Conservation (phyloP, 1,140 invertebrate species). For the Ceratina japonica region DNA sequence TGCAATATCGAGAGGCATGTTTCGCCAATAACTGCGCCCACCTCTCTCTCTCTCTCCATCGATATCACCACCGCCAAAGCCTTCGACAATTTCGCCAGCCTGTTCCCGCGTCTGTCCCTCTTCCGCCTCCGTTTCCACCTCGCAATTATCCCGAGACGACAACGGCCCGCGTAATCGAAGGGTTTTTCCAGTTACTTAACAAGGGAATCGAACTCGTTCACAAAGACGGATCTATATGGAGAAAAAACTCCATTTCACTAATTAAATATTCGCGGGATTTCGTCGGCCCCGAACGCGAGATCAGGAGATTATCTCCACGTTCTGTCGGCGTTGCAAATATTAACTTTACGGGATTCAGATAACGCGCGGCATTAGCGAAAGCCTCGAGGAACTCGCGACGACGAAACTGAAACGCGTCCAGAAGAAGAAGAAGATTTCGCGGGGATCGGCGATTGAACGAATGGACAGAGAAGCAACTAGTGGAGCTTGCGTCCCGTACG, state of each 20-base stretch:
- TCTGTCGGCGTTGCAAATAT: background rate
- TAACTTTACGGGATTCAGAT: background rate
- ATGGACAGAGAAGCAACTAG: background rate
- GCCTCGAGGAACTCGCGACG: too few relatives aligned
- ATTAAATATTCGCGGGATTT: background rate
- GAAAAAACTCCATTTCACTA: background rate
- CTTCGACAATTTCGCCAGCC: constrained; percentile 2
- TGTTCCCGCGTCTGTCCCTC: constrained; percentile 8
- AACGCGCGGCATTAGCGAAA: background rate
- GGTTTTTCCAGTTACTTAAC: too few relatives aligned
- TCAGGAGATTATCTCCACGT: background rate
- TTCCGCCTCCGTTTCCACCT: background rate
- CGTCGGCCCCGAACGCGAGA: background rate
- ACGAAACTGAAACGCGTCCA: too few relatives aligned
- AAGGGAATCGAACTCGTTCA: too few relatives aligned
- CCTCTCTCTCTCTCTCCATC: constrained; percentile 31
- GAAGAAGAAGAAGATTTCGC: too few relatives aligned
- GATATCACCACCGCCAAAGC: constrained; percentile 50
- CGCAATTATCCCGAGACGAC: constrained; percentile 31
- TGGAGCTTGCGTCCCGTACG: background rate
- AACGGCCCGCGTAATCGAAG: constrained; percentile 3
- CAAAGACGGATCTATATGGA: too few relatives aligned
- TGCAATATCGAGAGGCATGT: constrained; percentile 75
- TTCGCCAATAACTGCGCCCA: constrained; percentile 70
- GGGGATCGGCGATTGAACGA: background rate